Conservation (phyloP, 53 echinoderm and acorn worm species). For the Crossaster papposus region DNA sequence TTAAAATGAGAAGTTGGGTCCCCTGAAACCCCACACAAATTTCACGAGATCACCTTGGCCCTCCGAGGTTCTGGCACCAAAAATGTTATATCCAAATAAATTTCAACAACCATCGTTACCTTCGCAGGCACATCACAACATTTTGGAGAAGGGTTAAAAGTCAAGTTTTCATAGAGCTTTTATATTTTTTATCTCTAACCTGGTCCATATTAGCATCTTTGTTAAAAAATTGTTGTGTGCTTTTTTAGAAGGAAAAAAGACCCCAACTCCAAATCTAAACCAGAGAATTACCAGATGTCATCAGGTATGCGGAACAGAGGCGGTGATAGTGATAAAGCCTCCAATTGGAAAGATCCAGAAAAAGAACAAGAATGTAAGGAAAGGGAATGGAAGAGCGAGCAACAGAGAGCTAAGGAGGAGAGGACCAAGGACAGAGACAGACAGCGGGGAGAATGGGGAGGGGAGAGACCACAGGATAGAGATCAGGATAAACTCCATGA, state of each 20-base stretch:
- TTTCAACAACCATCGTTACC: too few relatives aligned
- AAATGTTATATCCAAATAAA: too few relatives aligned
- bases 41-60: too few relatives aligned
- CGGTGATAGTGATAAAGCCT: conserved; percentile 32
- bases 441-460: conserved; percentile 18
- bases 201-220: not conserved
- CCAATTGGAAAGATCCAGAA: conserved; percentile 40
- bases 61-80: too few relatives aligned
- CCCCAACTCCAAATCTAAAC: not conserved
- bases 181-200: too few relatives aligned
- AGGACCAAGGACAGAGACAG: conserved; percentile 46
- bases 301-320: not conserved
- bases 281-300: conserved; percentile 20
- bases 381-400: conserved; percentile 20
- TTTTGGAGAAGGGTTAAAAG: too few relatives aligned
- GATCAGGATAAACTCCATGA: conserved; percentile 48
- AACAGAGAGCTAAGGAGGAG: conserved; percentile 19
- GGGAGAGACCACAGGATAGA: conserved; percentile 59
- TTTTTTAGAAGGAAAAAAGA: conserved; percentile 39
- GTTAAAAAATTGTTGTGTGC: not conserved
- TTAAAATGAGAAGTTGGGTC: too few relatives aligned
- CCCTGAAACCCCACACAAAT: too few relatives aligned
- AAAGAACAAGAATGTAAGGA: conserved; percentile 32
- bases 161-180: too few relatives aligned
- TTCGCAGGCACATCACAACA: too few relatives aligned